phyloP scores from a whole-genome alignment of 1,140 invertebrate genomes.

The Pomacea maculata region DNA sequence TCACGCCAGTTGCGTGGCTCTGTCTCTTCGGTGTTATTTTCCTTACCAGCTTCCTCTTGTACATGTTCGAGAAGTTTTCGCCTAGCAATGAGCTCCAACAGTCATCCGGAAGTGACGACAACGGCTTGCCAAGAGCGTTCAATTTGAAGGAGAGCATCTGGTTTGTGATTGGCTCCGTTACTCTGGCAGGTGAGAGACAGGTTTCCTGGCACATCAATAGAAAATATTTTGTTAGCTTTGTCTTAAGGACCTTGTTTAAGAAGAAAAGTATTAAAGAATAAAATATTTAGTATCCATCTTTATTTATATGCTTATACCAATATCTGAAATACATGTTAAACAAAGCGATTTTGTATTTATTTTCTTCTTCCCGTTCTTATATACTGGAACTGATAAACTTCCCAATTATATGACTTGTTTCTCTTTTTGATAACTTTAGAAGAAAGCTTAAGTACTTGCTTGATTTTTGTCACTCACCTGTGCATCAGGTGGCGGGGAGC shows the following conservation, averaged over 20 bases:
- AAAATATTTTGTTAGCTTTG: too few species aligned
- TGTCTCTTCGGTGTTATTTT: slow-evolving; percentile 32
- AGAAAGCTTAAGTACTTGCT: background rate
- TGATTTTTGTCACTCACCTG: background rate
- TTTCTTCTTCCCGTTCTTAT: too few species aligned
- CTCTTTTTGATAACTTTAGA: too few species aligned
- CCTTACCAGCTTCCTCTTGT: slow-evolving; percentile 39
- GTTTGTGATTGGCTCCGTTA: slow-evolving; percentile 92
- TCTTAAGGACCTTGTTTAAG: too few species aligned
- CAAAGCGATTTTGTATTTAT: too few species aligned
- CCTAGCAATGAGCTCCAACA: slow-evolving; percentile 8
- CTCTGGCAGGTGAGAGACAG: slow-evolving; percentile 76
- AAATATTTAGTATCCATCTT: too few species aligned
- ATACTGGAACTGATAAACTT: too few species aligned
- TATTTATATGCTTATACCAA: too few species aligned
- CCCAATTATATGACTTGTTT: too few species aligned
- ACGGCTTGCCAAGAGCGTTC: slow-evolving; percentile 20
- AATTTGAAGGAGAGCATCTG: slow-evolving; percentile 76
- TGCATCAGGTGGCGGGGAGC: slow-evolving; percentile 65
- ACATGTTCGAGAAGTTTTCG: slow-evolving; percentile 40
- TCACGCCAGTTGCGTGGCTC: slow-evolving; percentile 40
- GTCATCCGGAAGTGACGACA: slow-evolving; percentile 5
- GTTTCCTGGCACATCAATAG: too few species aligned
- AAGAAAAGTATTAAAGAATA: too few species aligned
- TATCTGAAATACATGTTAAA: too few species aligned